Evolutionary conservation across 1,140 invertebrate genomes (phyloP), one percentile per base, ranked within the genome.

Genomic region (Arion vulgaris): DNA sequence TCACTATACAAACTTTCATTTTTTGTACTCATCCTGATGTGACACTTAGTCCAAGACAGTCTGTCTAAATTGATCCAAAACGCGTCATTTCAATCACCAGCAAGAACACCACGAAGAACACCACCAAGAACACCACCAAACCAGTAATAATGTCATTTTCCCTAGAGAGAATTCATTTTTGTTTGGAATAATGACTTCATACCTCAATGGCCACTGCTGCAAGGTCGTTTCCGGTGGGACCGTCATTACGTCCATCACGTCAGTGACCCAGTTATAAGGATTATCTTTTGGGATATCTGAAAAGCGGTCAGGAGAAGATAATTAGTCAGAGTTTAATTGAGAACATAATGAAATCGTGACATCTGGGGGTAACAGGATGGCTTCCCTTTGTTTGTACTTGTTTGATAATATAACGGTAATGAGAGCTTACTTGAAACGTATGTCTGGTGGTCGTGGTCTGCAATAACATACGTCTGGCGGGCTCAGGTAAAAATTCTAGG

Each of bases 211-310:
- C 32, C 28, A 32, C 28, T 11, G 62, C 62, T 66, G 62, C 62
- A 66, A 66, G n/a, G 62, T 66, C 62, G 28, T 66, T 66, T 66
- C 62, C 62, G 62, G 62, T 66, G 62, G 62, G 62, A 66, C 62
- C 62, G 53, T 28, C 62, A 66, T 66, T 66, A 66, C n/a, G n/a
- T 7, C 62, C 62, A 32, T 1, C 62, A 32, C n/a, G 62, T 23
- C 62, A 66, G 62, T 66, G 62, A 66, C 62, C 62, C 62, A 28
- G 62, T 66, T 66, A 28, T 66, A 28, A 13, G 62, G 11, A 66
- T 66, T 66, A 66, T 66, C 62, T 66, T 66, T 23, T 66, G 62
- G 62, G 28, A 66, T 66, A 7, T 34, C 9, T 66, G 5, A 66
- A 34, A 66, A 23, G n/a, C 19, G 19, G 7, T 66, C 7, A 28